Evolutionary conservation across 2,113 vertebrate genomes (phyloP).

Genomic region (Istiophorus platypterus): DNA sequence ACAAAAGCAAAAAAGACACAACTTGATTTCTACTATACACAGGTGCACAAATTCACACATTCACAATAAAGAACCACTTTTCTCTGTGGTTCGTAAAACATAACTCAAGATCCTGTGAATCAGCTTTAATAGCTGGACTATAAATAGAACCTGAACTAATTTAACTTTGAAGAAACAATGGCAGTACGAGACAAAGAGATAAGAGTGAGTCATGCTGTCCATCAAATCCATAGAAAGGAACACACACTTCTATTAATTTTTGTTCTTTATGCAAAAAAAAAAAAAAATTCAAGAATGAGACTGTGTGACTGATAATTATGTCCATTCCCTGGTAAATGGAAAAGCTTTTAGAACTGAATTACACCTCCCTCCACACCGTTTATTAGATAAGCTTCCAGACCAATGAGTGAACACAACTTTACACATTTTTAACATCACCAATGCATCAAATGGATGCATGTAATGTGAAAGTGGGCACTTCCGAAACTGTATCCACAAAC

Average conservation of each 20-base stretch:
- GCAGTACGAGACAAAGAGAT: constrained; percentile 2
- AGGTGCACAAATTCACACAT: not conserved
- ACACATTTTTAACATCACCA: not conserved
- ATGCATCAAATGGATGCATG: not conserved
- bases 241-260: not conserved
- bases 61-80: not conserved
- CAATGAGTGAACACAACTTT: constrained; percentile 5
- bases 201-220: constrained; percentile 50
- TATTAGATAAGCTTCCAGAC: not conserved
- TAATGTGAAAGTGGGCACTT: not conserved
- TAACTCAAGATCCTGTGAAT: constrained; percentile 29
- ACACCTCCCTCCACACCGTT: not conserved
- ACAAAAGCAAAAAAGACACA: not conserved
- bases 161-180: constrained; percentile 47
- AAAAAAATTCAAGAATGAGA: not conserved
- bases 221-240: constrained; percentile 16
- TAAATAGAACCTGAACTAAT: constrained; percentile 40
- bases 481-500: not conserved
- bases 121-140: constrained; percentile 34
- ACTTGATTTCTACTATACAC: not conserved
- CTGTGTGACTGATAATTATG: not conserved
- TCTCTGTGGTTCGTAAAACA: constrained; percentile 11
- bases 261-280: not conserved
- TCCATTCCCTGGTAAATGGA: not conserved
- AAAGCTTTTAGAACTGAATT: constrained; percentile 29